Percentiles rank a stretch among this genome's conserved stretches.
Conservation (phyloP, 2,797 vertebrate genomes). For the Gallinago stenura region DNA sequence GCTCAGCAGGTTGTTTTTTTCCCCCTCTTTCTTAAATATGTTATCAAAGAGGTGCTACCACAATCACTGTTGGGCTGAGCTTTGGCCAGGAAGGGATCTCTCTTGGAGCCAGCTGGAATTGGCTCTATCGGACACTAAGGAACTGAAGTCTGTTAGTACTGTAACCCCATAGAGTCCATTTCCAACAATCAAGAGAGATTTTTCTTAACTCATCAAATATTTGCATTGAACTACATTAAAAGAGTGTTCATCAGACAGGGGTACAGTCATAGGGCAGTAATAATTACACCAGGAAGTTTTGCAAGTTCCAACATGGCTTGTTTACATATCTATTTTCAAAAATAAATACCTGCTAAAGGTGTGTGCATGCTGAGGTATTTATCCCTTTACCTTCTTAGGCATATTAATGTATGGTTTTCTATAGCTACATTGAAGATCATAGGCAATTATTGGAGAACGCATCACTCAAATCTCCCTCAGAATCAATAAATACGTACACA, state of each 20-base stretch:
- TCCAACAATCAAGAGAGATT: not conserved
- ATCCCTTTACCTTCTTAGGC: not conserved
- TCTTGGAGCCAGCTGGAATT: not conserved
- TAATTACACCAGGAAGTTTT: conserved; percentile 13
- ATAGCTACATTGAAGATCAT: not conserved
- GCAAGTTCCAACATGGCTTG: conserved; percentile 22
- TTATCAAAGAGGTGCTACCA: not conserved
- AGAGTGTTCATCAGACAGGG: not conserved
- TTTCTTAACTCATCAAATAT: not conserved
- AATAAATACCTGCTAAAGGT: conserved; percentile 48
- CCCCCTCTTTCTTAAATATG: not conserved
- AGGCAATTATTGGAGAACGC: not conserved
- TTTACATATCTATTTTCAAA: conserved; percentile 40
- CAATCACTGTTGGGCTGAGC: rapidly evolving
- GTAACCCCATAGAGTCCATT: not conserved
- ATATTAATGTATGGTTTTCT: not conserved
- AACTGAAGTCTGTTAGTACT: not conserved
- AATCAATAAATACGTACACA: not conserved
- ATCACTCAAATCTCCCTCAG: not conserved
- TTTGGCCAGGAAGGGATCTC: not conserved
- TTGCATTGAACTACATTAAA: not conserved
- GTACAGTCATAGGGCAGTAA: not conserved
- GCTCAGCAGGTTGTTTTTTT: too few species aligned
- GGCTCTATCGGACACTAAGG: not conserved
- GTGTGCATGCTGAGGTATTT: not conserved